These are phyloP conservation scores for Micrasema longulum DNA, from an alignment of 1,140 invertebrate genomes.

Conservation along the genomic window DNA sequence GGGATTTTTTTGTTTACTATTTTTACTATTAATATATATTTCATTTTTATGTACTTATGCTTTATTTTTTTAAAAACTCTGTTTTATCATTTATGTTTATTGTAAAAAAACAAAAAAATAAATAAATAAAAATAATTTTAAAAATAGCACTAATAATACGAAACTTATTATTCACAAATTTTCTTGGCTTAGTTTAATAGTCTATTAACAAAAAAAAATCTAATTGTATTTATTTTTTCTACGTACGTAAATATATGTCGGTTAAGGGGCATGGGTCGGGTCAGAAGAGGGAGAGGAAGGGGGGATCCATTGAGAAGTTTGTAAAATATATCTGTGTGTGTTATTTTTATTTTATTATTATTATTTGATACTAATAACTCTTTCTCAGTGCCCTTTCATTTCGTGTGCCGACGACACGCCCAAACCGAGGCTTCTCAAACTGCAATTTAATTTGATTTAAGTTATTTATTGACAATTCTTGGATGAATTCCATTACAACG, in stretches of 20 bases:
- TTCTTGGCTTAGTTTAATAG: too few relatives aligned
- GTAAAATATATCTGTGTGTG: background rate
- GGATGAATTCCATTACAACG: background rate
- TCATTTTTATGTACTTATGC: too few relatives aligned
- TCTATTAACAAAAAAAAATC: too few relatives aligned
- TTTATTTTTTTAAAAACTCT: too few relatives aligned
- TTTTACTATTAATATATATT: too few relatives aligned
- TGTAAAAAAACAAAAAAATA: too few relatives aligned
- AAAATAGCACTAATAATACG: too few relatives aligned
- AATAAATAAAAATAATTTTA: too few relatives aligned
- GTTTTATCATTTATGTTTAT: too few relatives aligned
- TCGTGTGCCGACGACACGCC: conserved; percentile 37
- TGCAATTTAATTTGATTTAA: conserved; percentile 3
- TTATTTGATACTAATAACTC: conserved; percentile 54
- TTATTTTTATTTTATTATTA: conserved; percentile 16
- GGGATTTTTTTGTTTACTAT: too few relatives aligned
- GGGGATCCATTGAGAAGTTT: conserved; percentile 48
- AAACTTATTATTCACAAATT: too few relatives aligned
- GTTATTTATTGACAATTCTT: background rate
- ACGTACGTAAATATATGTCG: background rate
- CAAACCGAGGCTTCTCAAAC: conserved; percentile 23
- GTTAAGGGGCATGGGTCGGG: background rate
- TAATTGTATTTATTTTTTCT: too few relatives aligned
- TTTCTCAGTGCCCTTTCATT: conserved; percentile 49
- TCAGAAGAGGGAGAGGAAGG: background rate